Percentiles rank a stretch among this genome's conserved stretches.
Evolutionary conservation across 2,113 vertebrate genomes (phyloP).

Genomic region (Puntigrus tetrazona): DNA sequence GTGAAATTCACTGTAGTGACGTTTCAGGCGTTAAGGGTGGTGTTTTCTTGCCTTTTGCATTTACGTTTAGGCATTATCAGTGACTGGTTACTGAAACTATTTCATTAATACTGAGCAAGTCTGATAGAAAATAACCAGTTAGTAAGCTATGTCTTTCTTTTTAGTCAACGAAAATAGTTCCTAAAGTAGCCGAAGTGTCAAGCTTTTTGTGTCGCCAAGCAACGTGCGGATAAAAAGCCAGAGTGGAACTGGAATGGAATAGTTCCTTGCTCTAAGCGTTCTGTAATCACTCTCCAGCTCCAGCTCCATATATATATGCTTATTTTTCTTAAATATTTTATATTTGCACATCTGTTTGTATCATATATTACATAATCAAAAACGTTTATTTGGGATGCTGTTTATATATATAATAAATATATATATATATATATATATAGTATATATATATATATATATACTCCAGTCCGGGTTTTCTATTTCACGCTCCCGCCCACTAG

Average conservation of each 20-base stretch:
- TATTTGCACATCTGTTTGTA: too few relatives aligned
- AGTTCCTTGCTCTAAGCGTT: neutral
- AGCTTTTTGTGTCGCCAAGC: neutral
- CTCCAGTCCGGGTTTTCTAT: neutral
- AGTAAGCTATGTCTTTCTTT: neutral
- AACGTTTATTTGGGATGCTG: too few relatives aligned
- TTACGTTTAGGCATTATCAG: neutral
- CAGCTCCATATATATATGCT: too few relatives aligned
- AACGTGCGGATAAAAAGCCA: neutral
- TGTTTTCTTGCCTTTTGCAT: neutral
- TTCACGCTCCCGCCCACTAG: neutral
- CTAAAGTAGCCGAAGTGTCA: conserved; percentile 13
- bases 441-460: too few relatives aligned
- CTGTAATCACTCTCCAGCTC: neutral
- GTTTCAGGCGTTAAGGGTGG: neutral
- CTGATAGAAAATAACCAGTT: neutral
- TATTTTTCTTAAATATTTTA: too few relatives aligned
- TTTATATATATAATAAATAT: too few relatives aligned
- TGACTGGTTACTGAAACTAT: neutral
- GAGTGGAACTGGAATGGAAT: neutral
- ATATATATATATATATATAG: too few relatives aligned
- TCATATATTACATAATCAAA: too few relatives aligned
- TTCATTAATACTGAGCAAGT: neutral
- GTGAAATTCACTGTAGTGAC: neutral
- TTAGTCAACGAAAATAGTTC: neutral